Conservation (phyloP, 2,797 vertebrate species). For the Chaetophractus vellerosus region DNA sequence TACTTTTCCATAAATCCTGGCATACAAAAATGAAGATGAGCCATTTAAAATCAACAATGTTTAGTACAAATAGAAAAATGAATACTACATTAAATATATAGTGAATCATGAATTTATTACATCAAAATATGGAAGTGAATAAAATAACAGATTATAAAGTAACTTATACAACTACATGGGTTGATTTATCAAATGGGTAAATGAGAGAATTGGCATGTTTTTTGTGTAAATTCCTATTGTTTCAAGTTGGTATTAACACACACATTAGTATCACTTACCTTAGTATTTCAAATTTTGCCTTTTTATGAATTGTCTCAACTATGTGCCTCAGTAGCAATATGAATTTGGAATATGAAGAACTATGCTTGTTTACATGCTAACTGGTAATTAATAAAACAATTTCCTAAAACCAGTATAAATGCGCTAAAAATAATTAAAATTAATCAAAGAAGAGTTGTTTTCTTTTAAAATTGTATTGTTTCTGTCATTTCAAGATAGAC, state of each 20-base stretch:
- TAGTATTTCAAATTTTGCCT: neutral
- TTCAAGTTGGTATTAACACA: neutral
- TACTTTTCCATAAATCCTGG: neutral
- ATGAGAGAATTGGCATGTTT: neutral
- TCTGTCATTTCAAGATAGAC: neutral
- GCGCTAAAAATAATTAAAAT: neutral
- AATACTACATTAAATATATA: neutral
- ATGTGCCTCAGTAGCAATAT: neutral
- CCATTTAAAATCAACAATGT: neutral
- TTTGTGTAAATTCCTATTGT: neutral
- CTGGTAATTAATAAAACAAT: neutral
- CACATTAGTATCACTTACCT: neutral
- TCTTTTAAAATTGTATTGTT: too few species aligned
- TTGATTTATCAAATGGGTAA: neutral
- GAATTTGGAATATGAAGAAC: neutral
- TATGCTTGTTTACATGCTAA: neutral
- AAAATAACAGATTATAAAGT: neutral
- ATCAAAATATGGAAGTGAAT: neutral
- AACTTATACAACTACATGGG: neutral
- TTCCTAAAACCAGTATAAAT: neutral
- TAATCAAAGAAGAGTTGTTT: too few species aligned
- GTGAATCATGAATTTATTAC: neutral
- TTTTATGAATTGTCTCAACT: neutral
- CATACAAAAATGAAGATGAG: neutral
- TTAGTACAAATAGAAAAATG: neutral